Base-by-base conservation (phyloP, 2,888 invertebrate genomes). In the Athalia circularis region DNA sequence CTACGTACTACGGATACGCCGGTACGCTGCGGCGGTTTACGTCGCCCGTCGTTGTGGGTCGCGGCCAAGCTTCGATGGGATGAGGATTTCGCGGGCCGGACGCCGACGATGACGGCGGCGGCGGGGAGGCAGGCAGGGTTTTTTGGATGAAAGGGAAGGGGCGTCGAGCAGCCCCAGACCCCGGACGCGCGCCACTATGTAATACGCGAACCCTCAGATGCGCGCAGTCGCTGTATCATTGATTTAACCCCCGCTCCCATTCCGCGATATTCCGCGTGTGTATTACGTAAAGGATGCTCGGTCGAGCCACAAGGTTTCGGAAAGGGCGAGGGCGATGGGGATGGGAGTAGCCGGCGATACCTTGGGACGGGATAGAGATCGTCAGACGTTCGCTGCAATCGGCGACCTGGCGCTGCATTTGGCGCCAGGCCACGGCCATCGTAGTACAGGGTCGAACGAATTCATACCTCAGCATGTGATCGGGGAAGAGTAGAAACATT, bases 41-140 rank as follows among this genome's bases (percentile, higher is more conserved):
- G 65, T 70, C 54, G 57, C 50, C 70, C 77, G 54, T 78, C 77
- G 77, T 79, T 77, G 91, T 89, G 4, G 87, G 82, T 80, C 90
- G 90, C 3, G 92, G 92, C 78, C 89, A 90, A 4, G 90, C 88
- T 43, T 91, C 87, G 13, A 92, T 83, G 67, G 91, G 90, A 81
- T 90, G 91, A 85, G 29, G 86, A 84, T 75, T 86, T 83, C 77
- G 85, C 79, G 70, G 89, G 86, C 82, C n/a, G 77, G 70, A 79
- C 76, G 79, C 65, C 29, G 83, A 62, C 64, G 81, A 78, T 80
- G 75, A 57, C 81, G 80, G 82, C 82, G 81, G 61, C 74, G 65
- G 11, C 50, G 67, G 65, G 84, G 80, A 52, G 72, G 82, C 79
- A 84, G 79, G 52, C 47, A 13, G 65, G 43, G 59, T 70, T 65